Base-by-base conservation (phyloP, 53 echinoderm and acorn worm genomes). In the Crossaster papposus region DNA sequence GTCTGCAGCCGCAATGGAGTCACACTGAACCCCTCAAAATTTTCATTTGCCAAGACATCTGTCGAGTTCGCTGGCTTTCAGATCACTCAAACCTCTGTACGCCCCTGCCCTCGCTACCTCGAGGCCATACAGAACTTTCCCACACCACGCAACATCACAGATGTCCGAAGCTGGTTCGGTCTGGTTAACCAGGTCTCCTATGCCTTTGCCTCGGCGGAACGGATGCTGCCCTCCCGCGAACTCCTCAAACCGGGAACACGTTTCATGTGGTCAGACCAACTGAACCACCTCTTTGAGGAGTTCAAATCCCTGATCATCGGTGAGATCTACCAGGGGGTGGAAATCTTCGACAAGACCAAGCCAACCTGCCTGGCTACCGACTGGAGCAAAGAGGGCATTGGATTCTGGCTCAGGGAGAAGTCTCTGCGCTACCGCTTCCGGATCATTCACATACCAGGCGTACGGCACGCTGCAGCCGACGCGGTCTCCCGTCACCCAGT, bases 61-160 rank as follows among this genome's bases (percentile, higher is more conserved):
- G 72, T 86, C 17, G 90, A 91, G 65, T 92, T 94, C 38, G 86
- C 87, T 6, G 92, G 90, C 28, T 92, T 94, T 53, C 79, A 90
- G 12, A 77, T 92, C 51, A 80, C 94, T 2, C 90, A 54, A 22
- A 89, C 79, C 8, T 17, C 77, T 36, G 81, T 94, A 0, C 83
- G 90, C 17, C 89, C 90, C 35, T 94, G 92, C 70, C 75, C 77
- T 23, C 2, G 78, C 3, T 77, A 65, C 70, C 75, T 94, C 4
- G 33, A 92, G 36, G 83, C 89, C 17, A 92, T 89, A 38, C 55
- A 38, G 32, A 82, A 82, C 17, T 92, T 82, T 37, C 89, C 89
- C 7, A 88, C 88, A 2, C 89, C 89, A 17, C 31, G 26, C 1
- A 92, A 81, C 82, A 92, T 92, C 53, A 89, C 92, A 17, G 88